Conservation (phyloP, 2,888 invertebrate species). For the Anarsia innoxiella region DNA sequence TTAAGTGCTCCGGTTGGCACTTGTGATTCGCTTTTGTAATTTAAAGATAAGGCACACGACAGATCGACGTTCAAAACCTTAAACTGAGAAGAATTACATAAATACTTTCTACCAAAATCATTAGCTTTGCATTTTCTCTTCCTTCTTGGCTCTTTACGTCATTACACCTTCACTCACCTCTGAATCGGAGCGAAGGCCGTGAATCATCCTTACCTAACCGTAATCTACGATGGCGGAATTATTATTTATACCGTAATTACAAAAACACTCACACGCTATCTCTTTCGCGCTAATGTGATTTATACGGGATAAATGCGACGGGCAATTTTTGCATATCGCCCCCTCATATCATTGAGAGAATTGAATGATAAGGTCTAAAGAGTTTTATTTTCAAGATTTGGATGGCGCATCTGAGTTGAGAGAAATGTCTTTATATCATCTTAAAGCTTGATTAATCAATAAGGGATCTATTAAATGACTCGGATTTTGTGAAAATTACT, state of each 20-base stretch:
- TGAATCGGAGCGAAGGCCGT: constrained; percentile 10
- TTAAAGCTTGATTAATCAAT: no score
- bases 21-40: no score
- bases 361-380: constrained; percentile 59
- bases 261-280: constrained; percentile 68
- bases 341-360: constrained; percentile 50
- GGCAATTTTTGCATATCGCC: constrained; percentile 69
- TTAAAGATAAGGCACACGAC: no score
- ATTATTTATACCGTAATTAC: constrained; percentile 76
- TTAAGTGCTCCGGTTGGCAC: no score
- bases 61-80: no score
- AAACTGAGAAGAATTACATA: no score
- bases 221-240: constrained; percentile 67
- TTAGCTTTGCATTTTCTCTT: no score
- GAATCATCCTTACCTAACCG: constrained; percentile 55
- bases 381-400: no score
- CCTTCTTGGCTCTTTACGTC: constrained; percentile 3
- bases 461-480: no score
- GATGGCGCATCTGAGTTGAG: no score
- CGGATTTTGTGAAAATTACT: no score
- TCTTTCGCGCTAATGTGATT: constrained; percentile 61
- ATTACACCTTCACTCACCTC: constrained; percentile 3
- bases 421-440: no score
- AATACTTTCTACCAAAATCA: neutral
- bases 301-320: constrained; percentile 65